Percentiles rank a stretch among this genome's conserved stretches.
phyloP scores from a whole-genome alignment of 2,797 vertebrate genomes.

The Pipistrellus pipistrellus region DNA sequence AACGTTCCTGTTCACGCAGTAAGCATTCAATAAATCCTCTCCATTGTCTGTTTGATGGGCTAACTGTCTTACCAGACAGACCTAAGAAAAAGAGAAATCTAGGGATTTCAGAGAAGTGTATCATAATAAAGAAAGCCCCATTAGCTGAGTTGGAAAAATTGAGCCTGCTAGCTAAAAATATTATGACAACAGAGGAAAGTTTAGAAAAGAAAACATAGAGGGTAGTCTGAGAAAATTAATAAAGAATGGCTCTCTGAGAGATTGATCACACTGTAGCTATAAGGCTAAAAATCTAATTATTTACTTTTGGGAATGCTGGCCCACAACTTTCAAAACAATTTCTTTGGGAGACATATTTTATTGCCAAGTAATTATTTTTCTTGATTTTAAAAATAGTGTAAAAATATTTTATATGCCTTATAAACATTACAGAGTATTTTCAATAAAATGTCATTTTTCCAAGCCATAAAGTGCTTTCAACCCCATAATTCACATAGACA shows the following conservation, averaged over 20 bases:
- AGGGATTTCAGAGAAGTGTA: conserved; percentile 35
- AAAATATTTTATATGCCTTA: conserved; percentile 64
- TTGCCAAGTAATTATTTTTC: conserved; percentile 46
- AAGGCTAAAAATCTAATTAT: conserved; percentile 60
- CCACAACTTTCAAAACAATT: conserved; percentile 70
- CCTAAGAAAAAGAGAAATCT: not conserved
- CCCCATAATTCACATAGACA: conserved; percentile 35
- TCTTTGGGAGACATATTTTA: conserved; percentile 69
- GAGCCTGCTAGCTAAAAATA: conserved; percentile 59
- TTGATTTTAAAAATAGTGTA: conserved; percentile 72
- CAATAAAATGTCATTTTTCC: conserved; percentile 66
- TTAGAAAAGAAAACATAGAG: conserved; percentile 58
- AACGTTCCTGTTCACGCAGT: not conserved
- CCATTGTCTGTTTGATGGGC: conserved; percentile 1
- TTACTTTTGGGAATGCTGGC: conserved; percentile 57
- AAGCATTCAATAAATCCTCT: conserved; percentile 8
- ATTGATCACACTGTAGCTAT: not conserved
- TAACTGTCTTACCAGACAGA: conserved; percentile 19
- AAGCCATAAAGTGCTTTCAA: conserved; percentile 68
- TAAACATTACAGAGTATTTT: conserved; percentile 74
- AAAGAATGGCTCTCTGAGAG: conserved; percentile 38
- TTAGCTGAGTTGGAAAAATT: conserved; percentile 49
- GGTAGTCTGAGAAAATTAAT: not conserved
- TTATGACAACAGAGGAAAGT: conserved; percentile 21
- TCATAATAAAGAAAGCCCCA: conserved; percentile 44